Conservation (phyloP, 2,113 vertebrate species). For the Zosterops pallidus region DNA sequence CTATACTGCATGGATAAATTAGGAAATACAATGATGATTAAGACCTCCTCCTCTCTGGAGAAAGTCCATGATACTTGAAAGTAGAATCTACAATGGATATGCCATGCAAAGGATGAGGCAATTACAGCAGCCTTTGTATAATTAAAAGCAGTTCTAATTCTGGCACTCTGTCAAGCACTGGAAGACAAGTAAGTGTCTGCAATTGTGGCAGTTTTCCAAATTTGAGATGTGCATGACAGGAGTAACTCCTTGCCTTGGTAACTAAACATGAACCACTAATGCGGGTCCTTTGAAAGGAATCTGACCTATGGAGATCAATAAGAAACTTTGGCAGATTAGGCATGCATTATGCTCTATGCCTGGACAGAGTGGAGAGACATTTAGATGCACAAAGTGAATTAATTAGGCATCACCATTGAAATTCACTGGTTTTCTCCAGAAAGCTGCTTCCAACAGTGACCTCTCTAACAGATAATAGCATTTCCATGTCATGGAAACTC, state of each 20-base stretch:
- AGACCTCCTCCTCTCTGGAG: background rate
- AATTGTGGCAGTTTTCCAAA: constrained; percentile 52
- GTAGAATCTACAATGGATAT: constrained; percentile 27
- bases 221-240: background rate
- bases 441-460: background rate
- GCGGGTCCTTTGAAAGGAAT: background rate
- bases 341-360: background rate
- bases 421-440: background rate
- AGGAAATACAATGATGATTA: background rate
- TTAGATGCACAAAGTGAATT: background rate
- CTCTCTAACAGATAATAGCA: background rate
- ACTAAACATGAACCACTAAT: background rate
- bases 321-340: background rate
- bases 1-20: background rate
- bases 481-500: background rate
- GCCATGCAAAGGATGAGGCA: constrained; percentile 12
- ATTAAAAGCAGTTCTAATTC: constrained; percentile 49
- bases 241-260: constrained; percentile 20
- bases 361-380: background rate
- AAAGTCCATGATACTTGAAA: constrained; percentile 47
- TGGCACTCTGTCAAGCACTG: constrained; percentile 55
- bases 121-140: constrained; percentile 20
- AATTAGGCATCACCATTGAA: background rate
- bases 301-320: background rate
- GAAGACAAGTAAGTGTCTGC: constrained; percentile 41